Base-by-base conservation (phyloP, 2,888 invertebrate genomes). In the Julus scanicus region DNA sequence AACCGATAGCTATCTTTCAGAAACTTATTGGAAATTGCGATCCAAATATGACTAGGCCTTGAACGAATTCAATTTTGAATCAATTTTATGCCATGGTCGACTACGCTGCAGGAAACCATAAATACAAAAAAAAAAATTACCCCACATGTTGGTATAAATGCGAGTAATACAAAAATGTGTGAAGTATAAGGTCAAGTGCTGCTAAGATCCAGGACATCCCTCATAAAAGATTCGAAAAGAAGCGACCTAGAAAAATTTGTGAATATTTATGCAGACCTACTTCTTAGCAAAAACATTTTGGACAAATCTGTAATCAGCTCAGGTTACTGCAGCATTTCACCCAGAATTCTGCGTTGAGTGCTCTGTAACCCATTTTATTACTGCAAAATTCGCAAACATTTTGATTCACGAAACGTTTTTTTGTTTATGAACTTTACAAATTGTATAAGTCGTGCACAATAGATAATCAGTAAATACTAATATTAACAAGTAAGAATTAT, bases 61-160 rank as follows among this genome's bases (percentile, higher is more conserved):
- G 29, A 71, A 8, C 29, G 71, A 9, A 71, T n/a, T 71, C 71
- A 71, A 71, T 71, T 63, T 71, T 29, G 29, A 71, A 71, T 71
- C 71, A 71, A 71, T 71, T 71, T 71, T n/a, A 71, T 29, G 71
- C 71, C 71, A 71, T 29, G 71, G 71, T 71, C 71, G 71, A 71
- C 20, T 71, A n/a, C 71, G 20, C 29, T 71, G 29, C 71, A 71
- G 29, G 71, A 9, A 71, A 11, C 29, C 5, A 71, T 29, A 71
- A 71, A 71, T 29, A 57, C 29, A 29, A 29, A 57, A 57, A 29
- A 57, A 57, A 71, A 29, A 11, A 71, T 71, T 71, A 71, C 20
- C 20, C 71, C n/a, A 8, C 29, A 71, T 71, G 71, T 71, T 29
- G 71, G 71, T 71, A 20, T 71, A 29, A 71, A 9, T n/a, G 29